Evolutionary conservation across 2,113 vertebrate genomes (phyloP), one percentile per base, ranked within the genome.

Genomic region (Bubalus kerabau): DNA sequence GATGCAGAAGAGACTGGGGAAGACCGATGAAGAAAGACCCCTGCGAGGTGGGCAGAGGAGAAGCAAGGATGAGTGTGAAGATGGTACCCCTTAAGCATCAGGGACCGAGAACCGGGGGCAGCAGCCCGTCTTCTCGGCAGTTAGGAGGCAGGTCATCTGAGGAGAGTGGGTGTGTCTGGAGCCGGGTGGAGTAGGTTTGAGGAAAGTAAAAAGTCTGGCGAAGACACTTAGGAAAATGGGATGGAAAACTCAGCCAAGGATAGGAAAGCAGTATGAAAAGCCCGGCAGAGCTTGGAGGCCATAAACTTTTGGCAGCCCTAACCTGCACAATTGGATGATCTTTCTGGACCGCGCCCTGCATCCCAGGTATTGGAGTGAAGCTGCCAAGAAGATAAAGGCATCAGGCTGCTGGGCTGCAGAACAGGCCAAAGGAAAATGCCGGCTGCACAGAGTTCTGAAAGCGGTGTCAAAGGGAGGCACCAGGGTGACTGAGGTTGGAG

Each of bases 141-240:
- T 71, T 1, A 50, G 85, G 30, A 90, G 54, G 54, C 36, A 97
- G 87, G 95, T 95, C 86, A 86, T 85, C 82, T 10, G 43, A 94
- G 97, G 97, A 89, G 95, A 95, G 78, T 43, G 94, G 95, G 90
- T 84, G 90, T 87, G 83, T 82, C 60, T 71, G 64, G n/a, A 57
- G 46, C 10, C 48, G 93, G 97, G 90, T 92, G 94, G 90, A 94
- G 92, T 14, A 62, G 82, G 76, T 57, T 30, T 56, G 76, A 93
- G 95, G 60, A 95, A 96, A 98, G 83, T 36, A 76, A 71, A 92
- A 87, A 96, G 87, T 92, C 90, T 95, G 95, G 94, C 89, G 32
- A 82, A 94, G 89, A 60, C 67, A 30, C 62, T 89, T 48, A 43
- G 87, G 91, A 91, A 93, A 91, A 89, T 2, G 50, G 64, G 71